Evolutionary conservation across 2,797 vertebrate species (phyloP), one percentile per base, ranked within the genome.

Genomic region (Chrosomus eos): DNA sequence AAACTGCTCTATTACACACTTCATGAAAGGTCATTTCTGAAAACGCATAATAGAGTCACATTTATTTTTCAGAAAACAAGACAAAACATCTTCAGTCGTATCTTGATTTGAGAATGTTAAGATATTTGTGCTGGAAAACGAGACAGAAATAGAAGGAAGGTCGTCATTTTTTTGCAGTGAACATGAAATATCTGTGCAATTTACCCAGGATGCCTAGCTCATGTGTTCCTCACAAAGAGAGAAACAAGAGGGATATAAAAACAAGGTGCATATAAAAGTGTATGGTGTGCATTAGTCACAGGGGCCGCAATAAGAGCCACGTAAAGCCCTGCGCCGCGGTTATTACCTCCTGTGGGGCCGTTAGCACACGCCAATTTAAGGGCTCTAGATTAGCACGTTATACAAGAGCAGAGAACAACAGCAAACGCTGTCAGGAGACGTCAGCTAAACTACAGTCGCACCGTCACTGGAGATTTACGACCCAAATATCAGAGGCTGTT

Each of bases 301-400:
- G 68, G 55, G 81, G 86, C 60, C 58, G 80, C 87, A 89, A 90
- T 90, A 89, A 88, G 82, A 89, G 76, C 70, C 81, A 83, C 78
- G 85, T 85, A 64, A 81, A 89, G 89, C 89, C 90, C 76, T 83
- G 87, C 83, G 89, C 88, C 87, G 85, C 88, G 33, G 90, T 93
- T 94, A 94, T 93, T 93, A 89, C 88, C 91, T 94, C 94, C 91
- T 92, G 89, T 31, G 81, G 93, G 91, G 88, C 88, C 91, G 85
- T 94, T 92, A 93, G 76, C 89, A 85, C 84, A 85, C 6, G 60
- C 86, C 81, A 91, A 92, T 94, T 93, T 93, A 92, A 91, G 88
- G 84, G 77, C 91, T 87, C 86, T 85, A 91, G 88, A 90, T 88
- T 82, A 86, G 71, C 88, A 86, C 66, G 85, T 79, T 80, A 72